phyloP scores from a whole-genome alignment of 2,797 vertebrate species.

The Notamacropus eugenii region DNA sequence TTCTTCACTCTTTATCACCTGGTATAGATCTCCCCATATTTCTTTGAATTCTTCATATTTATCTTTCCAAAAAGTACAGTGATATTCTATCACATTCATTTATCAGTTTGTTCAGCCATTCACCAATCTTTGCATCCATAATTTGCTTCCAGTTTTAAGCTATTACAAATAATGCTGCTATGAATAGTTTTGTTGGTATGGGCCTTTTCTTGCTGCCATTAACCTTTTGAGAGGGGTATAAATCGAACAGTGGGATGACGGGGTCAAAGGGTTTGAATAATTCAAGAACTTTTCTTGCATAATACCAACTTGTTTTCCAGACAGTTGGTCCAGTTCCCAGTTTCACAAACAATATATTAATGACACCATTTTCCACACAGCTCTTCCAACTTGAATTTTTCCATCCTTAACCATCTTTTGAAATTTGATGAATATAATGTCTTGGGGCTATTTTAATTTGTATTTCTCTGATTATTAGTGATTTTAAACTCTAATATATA shows the following conservation, averaged over 20 bases:
- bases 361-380: not conserved
- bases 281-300: not conserved
- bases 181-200: not conserved
- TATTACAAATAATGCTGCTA: not conserved
- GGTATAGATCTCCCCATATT: not conserved
- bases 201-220: not conserved
- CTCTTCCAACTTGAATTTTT: not conserved
- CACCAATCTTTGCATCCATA: not conserved
- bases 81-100: not conserved
- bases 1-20: not conserved
- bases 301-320: not conserved
- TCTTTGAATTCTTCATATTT: not conserved
- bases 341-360: not conserved
- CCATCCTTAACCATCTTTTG: not conserved
- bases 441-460: conserved; percentile 12
- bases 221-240: not conserved
- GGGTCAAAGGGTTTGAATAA: not conserved
- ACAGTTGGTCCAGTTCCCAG: not conserved
- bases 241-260: not conserved
- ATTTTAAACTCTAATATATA: not conserved
- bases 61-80: not conserved
- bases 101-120: not conserved
- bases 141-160: not conserved
- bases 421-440: conserved; percentile 20
- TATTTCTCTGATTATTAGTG: conserved; percentile 1